A percentile compares a stretch with the other conserved stretches of the same genome.
phyloP scores from a whole-genome alignment of 2,797 vertebrate species.

The Pipistrellus pipistrellus region DNA sequence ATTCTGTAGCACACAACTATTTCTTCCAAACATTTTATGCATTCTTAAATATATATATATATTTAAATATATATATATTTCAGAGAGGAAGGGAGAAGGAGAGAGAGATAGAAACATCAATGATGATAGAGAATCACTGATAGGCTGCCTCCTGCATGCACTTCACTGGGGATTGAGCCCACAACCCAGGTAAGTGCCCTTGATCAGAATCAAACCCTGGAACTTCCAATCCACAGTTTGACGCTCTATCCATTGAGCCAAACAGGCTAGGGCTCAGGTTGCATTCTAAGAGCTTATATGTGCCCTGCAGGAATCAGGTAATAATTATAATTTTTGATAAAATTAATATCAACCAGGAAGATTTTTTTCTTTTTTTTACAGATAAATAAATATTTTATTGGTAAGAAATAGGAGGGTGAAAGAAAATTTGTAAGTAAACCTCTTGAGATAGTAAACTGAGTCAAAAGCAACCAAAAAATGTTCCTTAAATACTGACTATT shows the following conservation, averaged over 20 bases:
- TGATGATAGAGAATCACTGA: no score
- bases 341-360: not conserved
- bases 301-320: not conserved
- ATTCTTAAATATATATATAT: not conserved
- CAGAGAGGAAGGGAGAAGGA: no score
- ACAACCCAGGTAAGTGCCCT: no score
- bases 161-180: no score
- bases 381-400: not conserved
- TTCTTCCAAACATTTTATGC: slow-evolving; percentile 2
- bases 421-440: not conserved
- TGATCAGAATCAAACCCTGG: no score
- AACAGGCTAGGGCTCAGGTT: not conserved
- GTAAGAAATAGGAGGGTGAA: not conserved
- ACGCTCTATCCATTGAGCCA: no score
- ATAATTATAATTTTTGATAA: not conserved
- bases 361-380: not conserved
- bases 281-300: not conserved
- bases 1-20: not conserved
- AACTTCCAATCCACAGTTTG: no score
- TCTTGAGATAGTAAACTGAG: not conserved
- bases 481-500: not conserved
- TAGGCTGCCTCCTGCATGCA: no score
- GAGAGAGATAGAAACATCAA: no score
- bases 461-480: not conserved
- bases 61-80: no score